These are phyloP conservation scores for Aviceda subcristata DNA, from an alignment of 2,113 vertebrate genomes.

Conservation along the genomic window DNA sequence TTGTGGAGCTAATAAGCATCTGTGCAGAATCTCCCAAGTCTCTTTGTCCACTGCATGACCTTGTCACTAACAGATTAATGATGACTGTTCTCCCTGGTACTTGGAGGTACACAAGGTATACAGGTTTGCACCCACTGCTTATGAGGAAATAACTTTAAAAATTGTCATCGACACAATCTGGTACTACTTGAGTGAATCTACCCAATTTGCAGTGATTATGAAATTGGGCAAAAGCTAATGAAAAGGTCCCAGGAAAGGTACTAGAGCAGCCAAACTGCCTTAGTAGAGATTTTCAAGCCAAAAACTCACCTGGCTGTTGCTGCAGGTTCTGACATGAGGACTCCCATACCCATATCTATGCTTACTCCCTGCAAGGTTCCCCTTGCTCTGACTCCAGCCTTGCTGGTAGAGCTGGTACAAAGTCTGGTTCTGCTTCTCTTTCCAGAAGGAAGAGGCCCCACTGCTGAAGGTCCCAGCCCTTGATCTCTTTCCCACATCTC, in stretches of 20 bases:
- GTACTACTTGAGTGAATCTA: not conserved
- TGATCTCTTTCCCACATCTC: not conserved
- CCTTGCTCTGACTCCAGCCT: not conserved
- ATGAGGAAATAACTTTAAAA: not conserved
- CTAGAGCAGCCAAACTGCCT: not conserved
- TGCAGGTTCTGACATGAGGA: not conserved
- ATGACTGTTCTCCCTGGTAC: not conserved
- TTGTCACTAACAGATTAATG: fast-evolving
- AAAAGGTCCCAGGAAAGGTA: not conserved
- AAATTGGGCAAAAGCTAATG: not conserved
- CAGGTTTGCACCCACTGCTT: not conserved
- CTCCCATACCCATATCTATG: fast-evolving
- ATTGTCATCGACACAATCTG: not conserved
- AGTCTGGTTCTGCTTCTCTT: not conserved
- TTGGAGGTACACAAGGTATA: not conserved
- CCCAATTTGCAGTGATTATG: too few species aligned
- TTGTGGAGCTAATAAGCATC: not conserved
- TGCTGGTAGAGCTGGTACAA: not conserved
- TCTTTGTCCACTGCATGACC: not conserved
- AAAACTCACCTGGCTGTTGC: not conserved
- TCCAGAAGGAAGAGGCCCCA: not conserved
- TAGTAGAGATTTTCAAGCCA: not conserved
- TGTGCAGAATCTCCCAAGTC: not conserved
- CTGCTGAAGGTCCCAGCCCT: not conserved
- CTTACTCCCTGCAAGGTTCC: not conserved